Evolutionary conservation across 2,888 invertebrate species (phyloP), one percentile per base, ranked within the genome.

Genomic region (Metopia argyrocephala): DNA sequence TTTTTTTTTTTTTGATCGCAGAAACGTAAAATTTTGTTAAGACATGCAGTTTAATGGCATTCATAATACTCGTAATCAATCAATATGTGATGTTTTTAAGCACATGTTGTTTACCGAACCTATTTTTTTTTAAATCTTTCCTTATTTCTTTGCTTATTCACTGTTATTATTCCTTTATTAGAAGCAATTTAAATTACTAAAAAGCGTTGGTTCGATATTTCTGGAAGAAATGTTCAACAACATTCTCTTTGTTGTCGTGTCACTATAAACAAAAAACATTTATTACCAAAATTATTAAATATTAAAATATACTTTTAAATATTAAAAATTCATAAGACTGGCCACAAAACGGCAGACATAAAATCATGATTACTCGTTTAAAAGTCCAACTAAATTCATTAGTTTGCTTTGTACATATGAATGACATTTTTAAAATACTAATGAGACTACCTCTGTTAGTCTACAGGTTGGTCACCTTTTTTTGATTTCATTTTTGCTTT

Each of bases 361-460:
- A 18, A 59, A 27, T 28, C 20, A 50, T 20, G 59, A 61, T 75
- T 48, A 52, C 66, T 66, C 56, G 15, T 38, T 38, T 12, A 66
- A 59, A 59, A 75, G 25, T 59, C 59, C 75, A 75, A 61, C 18
- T 61, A 28, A 31, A 57, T 56, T 57, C 15, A 64, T 12, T 46
- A 57, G 69, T 69, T 68, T 64, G 57, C 28, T 59, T 65, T 65
- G 5, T 15, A 3, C 9, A 38, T 25, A 61, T 20, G 57, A 69
- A 75, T 79, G 79, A 79, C 79, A 75, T 65, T 65, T 69, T 45
- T 46, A 46, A 79, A 79, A 75, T 79, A 75, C 46, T 79, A 79
- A 79, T 79, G 69, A 9, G 12, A 79, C 59, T 31, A 66, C 31
- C 0, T 45, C 23, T 25, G 64, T 3, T 25, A n/a, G 3, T 5